Evolutionary conservation across 2,113 vertebrate species (phyloP).

Genomic region (Hemiscyllium ocellatum): DNA sequence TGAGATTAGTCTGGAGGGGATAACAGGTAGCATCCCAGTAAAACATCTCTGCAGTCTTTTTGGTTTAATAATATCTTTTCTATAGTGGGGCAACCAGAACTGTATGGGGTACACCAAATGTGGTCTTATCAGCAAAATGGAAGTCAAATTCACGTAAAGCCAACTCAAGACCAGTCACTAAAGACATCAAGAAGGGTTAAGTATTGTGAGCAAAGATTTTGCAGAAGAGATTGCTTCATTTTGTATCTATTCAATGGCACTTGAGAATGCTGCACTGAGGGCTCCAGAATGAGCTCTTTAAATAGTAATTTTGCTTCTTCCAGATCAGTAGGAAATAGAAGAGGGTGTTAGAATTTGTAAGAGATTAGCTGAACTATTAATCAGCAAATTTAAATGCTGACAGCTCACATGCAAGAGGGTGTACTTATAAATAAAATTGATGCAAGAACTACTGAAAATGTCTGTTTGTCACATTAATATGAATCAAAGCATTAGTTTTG

Average conservation of each 20-base stretch:
- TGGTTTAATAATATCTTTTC: too few relatives aligned
- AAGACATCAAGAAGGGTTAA: neutral
- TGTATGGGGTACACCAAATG: too few relatives aligned
- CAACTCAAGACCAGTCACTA: neutral
- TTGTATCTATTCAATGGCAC: neutral
- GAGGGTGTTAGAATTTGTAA: neutral
- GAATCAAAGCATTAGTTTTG: neutral
- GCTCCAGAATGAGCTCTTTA: neutral
- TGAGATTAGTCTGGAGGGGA: too few relatives aligned
- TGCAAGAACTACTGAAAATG: neutral
- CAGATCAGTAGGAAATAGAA: neutral
- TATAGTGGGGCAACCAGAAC: too few relatives aligned
- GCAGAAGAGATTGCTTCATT: neutral
- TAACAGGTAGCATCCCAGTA: too few relatives aligned
- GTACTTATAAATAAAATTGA: neutral
- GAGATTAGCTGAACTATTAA: neutral
- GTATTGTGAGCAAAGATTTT: neutral
- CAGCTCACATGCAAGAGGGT: neutral
- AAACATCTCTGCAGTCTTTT: too few relatives aligned
- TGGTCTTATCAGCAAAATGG: too few relatives aligned
- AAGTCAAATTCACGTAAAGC: neutral
- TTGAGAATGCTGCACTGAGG: neutral
- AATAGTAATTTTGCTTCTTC: neutral
- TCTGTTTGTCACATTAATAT: constrained; percentile 18
- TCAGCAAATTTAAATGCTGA: constrained; percentile 1